These are phyloP conservation scores for Brotogeris chrysoptera DNA, from an alignment of 2,797 vertebrate species.

Conservation along the genomic window DNA sequence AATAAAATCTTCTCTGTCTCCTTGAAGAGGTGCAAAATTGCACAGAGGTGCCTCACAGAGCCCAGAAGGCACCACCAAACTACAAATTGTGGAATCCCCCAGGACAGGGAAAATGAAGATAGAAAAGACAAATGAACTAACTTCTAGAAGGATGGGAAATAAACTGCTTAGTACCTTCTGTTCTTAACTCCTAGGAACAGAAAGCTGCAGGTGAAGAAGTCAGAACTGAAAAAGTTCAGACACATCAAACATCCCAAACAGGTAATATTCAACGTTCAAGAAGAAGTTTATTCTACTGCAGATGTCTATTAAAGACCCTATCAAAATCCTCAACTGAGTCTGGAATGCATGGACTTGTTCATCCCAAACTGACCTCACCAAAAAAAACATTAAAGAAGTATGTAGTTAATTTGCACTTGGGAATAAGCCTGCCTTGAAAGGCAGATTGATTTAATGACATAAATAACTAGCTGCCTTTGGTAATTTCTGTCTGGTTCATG, in stretches of 20 bases:
- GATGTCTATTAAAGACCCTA: background rate
- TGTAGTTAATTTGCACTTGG: background rate
- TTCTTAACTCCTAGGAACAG: background rate
- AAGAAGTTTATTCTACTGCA: background rate
- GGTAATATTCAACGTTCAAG: background rate
- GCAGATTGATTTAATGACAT: background rate
- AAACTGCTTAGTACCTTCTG: background rate
- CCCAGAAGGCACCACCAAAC: background rate
- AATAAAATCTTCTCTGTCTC: background rate
- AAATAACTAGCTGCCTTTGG: background rate
- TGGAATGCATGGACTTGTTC: background rate
- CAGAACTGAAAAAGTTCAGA: background rate
- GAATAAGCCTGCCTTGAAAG: constrained; percentile 4
- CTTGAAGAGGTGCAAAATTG: background rate
- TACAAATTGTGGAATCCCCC: background rate
- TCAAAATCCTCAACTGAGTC: background rate
- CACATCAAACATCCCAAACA: background rate
- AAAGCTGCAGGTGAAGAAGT: background rate
- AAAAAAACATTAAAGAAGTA: background rate
- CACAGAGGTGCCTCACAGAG: background rate
- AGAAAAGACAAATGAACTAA: background rate
- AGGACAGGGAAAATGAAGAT: background rate
- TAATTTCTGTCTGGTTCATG: constrained; percentile 25
- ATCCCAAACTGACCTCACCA: background rate
- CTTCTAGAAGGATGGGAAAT: background rate